phyloP scores from a whole-genome alignment of 1,140 invertebrate genomes.

The Gryon sp. region DNA sequence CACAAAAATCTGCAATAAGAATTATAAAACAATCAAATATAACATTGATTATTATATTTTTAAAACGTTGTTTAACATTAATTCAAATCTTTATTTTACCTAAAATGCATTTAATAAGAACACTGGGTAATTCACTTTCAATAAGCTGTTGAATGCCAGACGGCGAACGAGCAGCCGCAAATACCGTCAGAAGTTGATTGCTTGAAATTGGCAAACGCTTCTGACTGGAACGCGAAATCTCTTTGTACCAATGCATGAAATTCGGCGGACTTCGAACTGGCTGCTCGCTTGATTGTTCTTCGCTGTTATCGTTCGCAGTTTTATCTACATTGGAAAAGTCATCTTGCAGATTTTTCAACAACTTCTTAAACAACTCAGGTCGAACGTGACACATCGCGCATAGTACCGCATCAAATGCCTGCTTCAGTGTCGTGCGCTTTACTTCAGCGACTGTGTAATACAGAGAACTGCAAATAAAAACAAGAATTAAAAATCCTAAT shows the following conservation, averaged over 20 bases:
- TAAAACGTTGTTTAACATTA: neutral
- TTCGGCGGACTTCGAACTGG: conserved; percentile 75
- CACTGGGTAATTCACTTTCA: conserved; percentile 87
- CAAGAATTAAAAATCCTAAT: no score
- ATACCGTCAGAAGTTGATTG: conserved; percentile 86
- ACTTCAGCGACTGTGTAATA: conserved; percentile 85
- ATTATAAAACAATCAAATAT: neutral
- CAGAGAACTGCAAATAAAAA: no score
- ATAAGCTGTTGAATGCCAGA: conserved; percentile 87
- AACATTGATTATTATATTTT: neutral
- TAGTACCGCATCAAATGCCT: conserved; percentile 87
- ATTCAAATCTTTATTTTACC: conserved; percentile 56
- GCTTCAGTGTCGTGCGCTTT: conserved; percentile 86
- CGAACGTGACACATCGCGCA: conserved; percentile 92
- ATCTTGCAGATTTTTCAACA: conserved; percentile 85
- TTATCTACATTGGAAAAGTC: conserved; percentile 82
- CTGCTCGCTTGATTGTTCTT: conserved; percentile 82
- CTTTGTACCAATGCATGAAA: conserved; percentile 80
- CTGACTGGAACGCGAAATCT: conserved; percentile 68
- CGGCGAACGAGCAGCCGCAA: conserved; percentile 87
- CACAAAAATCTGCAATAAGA: conserved; percentile 78
- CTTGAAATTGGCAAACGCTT: conserved; percentile 80
- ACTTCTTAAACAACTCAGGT: conserved; percentile 86
- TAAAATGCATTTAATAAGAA: conserved; percentile 82
- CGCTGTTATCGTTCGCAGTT: conserved; percentile 81